phyloP scores from a whole-genome alignment of 1,140 invertebrate species.

The Rhyacophila brunnea region DNA sequence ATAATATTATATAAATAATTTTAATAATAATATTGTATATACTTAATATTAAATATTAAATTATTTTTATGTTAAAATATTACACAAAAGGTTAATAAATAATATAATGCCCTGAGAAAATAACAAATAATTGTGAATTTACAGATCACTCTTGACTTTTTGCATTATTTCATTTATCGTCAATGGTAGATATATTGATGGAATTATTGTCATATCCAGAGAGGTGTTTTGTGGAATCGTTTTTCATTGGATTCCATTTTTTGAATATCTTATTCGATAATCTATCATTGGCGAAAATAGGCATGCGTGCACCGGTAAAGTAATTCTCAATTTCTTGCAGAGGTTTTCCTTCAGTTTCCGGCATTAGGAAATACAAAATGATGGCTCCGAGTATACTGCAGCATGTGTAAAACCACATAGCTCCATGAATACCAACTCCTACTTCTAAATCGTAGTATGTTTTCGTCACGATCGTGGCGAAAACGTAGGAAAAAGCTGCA shows the following conservation, averaged over 20 bases:
- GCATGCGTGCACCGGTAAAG: conserved; percentile 52
- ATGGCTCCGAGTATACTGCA: conserved; percentile 59
- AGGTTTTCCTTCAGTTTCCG: conserved; percentile 76
- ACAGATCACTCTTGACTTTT: too few relatives aligned
- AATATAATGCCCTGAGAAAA: too few relatives aligned
- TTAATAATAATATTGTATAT: too few relatives aligned
- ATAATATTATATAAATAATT: too few relatives aligned
- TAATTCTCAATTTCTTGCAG: conserved; percentile 70
- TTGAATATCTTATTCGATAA: conserved; percentile 37
- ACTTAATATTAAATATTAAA: too few relatives aligned
- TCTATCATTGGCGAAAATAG: conserved; percentile 47
- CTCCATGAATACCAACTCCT: conserved; percentile 53
- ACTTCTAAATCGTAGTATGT: conserved; percentile 57
- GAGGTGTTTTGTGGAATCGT: neutral
- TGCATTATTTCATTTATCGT: neutral
- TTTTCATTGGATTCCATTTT: neutral
- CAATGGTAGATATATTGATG: conserved; percentile 10
- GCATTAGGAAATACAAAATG: conserved; percentile 66
- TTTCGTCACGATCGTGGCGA: conserved; percentile 63
- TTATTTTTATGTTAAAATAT: too few relatives aligned
- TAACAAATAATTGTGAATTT: too few relatives aligned
- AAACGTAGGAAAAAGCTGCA: conserved; percentile 59
- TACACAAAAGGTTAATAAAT: too few relatives aligned
- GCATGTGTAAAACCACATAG: conserved; percentile 62
- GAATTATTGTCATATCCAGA: neutral